Evolutionary conservation across 2,113 vertebrate species (phyloP), one percentile per base, ranked within the genome.

Genomic region (Coturnix japonica): DNA sequence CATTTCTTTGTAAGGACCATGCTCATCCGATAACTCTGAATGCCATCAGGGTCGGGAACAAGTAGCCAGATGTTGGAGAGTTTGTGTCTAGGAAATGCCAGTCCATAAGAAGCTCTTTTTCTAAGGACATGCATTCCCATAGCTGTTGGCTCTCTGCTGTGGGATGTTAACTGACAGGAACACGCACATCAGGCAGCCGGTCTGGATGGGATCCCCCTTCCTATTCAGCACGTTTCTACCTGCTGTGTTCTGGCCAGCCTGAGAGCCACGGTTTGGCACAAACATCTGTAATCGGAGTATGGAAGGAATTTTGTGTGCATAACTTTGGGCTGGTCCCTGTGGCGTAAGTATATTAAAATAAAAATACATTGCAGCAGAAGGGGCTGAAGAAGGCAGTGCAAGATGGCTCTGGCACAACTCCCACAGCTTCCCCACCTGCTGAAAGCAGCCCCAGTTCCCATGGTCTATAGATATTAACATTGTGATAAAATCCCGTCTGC

Each of bases 281-380:
- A 20, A 65, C 1, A 1, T 57, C 84, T 63, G 54, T 25, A 25
- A 37, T 2, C 17, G 28, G 63, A 76, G 75, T 37, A 44, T 14
- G 41, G 78, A 90, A 82, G 47, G 69, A 47, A 43, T 82, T 95
- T 93, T 92, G 87, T 81, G 92, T n/a, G 2, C 57, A 51, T 26
- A 91, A 14, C 26, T 82, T 66, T 25, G 56, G 94, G 87, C 85
- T 91, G 88, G 81, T 87, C 89, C 71, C 91, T 66, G 26, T 44
- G 64, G 30, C 56, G 79, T 57, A 69, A 46, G 14, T 73, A 21
- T 19, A 56, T 51, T 46, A 72, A 87, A 91, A 70, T 70, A 54
- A 85, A 88, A 87, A 64, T 16, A 16, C 66, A 21, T 73, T 0
- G 30, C 61, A 47, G 11, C 3, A 5, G 54, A 66, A 89, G 8